Percentiles rank a stretch among this genome's conserved stretches.
Conservation (phyloP, 1,140 invertebrate genomes). For the Drosophila navojoa region DNA sequence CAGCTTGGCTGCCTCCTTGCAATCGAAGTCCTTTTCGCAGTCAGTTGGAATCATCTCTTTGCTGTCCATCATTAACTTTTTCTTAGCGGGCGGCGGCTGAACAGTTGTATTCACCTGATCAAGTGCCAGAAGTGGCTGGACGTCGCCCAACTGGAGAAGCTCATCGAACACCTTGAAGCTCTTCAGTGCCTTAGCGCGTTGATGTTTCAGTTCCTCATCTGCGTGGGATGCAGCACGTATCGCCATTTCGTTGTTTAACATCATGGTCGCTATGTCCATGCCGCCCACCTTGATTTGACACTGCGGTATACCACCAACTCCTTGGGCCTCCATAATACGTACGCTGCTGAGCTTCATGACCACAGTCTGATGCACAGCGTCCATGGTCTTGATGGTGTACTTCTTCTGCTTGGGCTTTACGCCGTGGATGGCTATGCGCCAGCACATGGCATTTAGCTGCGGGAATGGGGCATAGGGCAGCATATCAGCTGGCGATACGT, state of each 20-base stretch:
- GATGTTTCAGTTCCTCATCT: neutral
- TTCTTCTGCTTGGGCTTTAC: conserved; percentile 77
- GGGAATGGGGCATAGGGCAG: conserved; percentile 86
- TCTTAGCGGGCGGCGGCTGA: conserved; percentile 49
- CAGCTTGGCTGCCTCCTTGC: conserved; percentile 32
- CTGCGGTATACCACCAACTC: conserved; percentile 6
- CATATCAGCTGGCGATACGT: conserved; percentile 85
- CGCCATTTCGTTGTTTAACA: conserved; percentile 44
- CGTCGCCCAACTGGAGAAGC: conserved; percentile 21
- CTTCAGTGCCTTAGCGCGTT: neutral
- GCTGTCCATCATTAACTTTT: conserved; percentile 3
- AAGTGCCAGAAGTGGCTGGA: too few relatives aligned
- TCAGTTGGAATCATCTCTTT: conserved; percentile 1
- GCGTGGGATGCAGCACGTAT: neutral
- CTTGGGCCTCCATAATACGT: conserved; percentile 30
- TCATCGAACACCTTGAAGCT: conserved; percentile 51
- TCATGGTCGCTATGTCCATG: conserved; percentile 49
- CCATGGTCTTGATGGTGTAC: conserved; percentile 38
- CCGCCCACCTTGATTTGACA: conserved; percentile 53
- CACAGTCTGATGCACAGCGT: conserved; percentile 53
- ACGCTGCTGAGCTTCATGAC: conserved; percentile 66
- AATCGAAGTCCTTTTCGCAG: conserved; percentile 47
- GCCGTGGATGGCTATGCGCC: conserved; percentile 84
- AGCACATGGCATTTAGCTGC: conserved; percentile 86
- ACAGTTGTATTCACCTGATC: conserved; percentile 16